Evolutionary conservation across 92 coral and sea anemone genomes (phyloP), one percentile per base, ranked within the genome.

Genomic region (Actinostola sp.): DNA sequence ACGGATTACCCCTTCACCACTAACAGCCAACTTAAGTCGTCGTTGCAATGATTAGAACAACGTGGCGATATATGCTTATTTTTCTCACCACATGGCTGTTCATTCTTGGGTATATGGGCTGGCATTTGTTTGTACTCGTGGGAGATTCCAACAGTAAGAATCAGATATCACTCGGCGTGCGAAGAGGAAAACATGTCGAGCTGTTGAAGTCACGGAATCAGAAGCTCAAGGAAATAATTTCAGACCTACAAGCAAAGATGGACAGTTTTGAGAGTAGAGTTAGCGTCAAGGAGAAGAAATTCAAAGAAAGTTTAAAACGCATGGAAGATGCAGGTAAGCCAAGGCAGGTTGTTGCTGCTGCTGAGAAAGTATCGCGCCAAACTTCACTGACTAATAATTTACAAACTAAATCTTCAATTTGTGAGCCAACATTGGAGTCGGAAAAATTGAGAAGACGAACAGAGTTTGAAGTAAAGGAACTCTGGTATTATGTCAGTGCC

Each of bases 401-500:
- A 50, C 27, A 28, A 10, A 35, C 63, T 2, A 16, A 35, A 63
- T 16, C 63, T 5, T 63, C 70, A 19, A 13, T 54, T 34, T 34
- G 55, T 38, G 20, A 2, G 16, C 89, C 85, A 16, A 85, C 90
- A 63, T 64, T 67, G 16, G 78, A 84, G 55, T 67, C 78, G 52
- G 85, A 88, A 67, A 82, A 54, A 23, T 44, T 59, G 3, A 79
- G 87, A 46, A 71, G 98, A 62, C 78, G 97, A 33, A 83, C 90
- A 50, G 85, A 80, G 32, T 92, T 88, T 14, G 94, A 86, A 45
- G 89, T 88, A 15, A 84, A 83, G 41, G 98, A 94, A 55, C 80
- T 94, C 36, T 92, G 90, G 92, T 92, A 94, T 67, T 94, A 82
- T 77, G 41, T 92, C 15, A 94, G 97, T 75, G 94, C 97, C 6